phyloP scores from a whole-genome alignment of 2,797 vertebrate species.

The Notolabrus celidotus region DNA sequence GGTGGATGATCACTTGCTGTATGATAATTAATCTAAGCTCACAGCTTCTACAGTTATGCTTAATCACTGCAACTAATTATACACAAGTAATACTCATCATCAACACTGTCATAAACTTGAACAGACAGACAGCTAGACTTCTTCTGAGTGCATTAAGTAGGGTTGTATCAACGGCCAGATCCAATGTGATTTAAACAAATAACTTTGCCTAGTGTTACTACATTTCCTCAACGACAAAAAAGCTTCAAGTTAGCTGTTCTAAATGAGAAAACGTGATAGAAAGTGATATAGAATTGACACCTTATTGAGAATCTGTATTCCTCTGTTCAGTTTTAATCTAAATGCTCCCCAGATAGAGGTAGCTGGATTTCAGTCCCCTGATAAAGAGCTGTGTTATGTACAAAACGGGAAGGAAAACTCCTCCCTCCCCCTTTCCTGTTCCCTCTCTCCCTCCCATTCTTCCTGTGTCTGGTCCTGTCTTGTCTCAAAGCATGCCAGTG shows the following conservation, averaged over 20 bases:
- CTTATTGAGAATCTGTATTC: background rate
- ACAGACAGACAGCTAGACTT: background rate
- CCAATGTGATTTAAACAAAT: background rate
- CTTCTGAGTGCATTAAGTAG: constrained; percentile 2
- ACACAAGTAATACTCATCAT: constrained; percentile 1
- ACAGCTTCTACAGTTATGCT: background rate
- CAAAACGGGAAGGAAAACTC: constrained; percentile 12
- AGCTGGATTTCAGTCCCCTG: background rate
- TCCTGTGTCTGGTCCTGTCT: constrained; percentile 69
- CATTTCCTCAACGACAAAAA: background rate
- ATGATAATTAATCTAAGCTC: background rate
- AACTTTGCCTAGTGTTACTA: background rate
- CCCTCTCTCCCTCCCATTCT: constrained; percentile 22
- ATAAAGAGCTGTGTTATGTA: constrained; percentile 1
- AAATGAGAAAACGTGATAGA: background rate
- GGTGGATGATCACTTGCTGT: background rate
- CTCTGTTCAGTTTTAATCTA: constrained; percentile 17
- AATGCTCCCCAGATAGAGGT: background rate
- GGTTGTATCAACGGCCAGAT: background rate
- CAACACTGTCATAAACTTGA: background rate
- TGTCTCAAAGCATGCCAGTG: constrained; percentile 67
- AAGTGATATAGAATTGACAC: background rate
- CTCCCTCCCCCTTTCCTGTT: background rate
- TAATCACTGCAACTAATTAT: constrained; percentile 12
- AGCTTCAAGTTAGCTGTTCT: background rate